Percentiles rank a stretch among this genome's conserved stretches.
Conservation (phyloP, 2,113 vertebrate genomes). For the Perccottus glenii region DNA sequence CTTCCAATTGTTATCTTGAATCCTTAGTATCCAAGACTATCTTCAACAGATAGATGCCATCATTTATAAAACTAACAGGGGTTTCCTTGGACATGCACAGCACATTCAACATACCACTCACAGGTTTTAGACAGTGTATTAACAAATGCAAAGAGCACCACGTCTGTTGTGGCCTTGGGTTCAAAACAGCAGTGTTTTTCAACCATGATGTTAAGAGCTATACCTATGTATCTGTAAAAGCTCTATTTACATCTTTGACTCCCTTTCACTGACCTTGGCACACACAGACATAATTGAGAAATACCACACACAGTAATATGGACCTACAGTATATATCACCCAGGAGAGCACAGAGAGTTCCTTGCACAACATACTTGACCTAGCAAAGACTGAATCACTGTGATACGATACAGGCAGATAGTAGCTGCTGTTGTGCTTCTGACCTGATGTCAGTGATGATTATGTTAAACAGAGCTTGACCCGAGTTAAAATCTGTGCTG, state of each 20-base stretch:
- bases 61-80: background rate
- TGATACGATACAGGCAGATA: conserved; percentile 30
- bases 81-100: conserved; percentile 8
- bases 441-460: conserved; percentile 2
- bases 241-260: conserved; percentile 17
- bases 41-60: background rate
- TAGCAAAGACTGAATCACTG: conserved; percentile 34
- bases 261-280: background rate
- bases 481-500: background rate
- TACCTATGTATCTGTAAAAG: conserved; percentile 33
- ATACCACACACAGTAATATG: conserved; percentile 25
- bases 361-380: conserved; percentile 44
- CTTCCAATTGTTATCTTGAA: background rate
- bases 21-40: background rate
- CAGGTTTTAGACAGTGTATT: conserved; percentile 33
- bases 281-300: conserved; percentile 18
- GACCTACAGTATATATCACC: conserved; percentile 34
- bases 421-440: conserved; percentile 39
- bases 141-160: conserved; percentile 17
- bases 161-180: conserved; percentile 19
- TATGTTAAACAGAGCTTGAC: background rate
- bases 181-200: conserved; percentile 20
- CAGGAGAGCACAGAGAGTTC: conserved; percentile 43
- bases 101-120: conserved; percentile 11
- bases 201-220: conserved; percentile 29